phyloP scores from a whole-genome alignment of 2,888 invertebrate genomes.

The Steromphala cineraria region DNA sequence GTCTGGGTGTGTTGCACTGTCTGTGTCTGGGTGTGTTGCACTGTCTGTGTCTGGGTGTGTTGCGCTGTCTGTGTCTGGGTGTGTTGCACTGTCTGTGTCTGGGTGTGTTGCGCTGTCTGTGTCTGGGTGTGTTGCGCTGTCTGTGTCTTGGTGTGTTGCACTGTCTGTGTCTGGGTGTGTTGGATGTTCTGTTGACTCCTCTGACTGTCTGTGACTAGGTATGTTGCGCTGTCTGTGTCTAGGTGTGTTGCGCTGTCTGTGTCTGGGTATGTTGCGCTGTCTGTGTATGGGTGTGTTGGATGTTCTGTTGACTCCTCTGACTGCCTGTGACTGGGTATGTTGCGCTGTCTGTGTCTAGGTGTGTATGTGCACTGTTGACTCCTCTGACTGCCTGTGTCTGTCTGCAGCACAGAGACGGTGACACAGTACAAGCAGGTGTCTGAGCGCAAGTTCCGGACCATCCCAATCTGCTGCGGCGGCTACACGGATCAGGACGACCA shows the following conservation, averaged over 20 bases:
- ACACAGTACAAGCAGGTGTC: not conserved
- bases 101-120: not conserved
- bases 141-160: not conserved
- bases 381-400: not conserved
- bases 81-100: not conserved
- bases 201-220: too few relatives aligned
- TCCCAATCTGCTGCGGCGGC: conserved; percentile 19
- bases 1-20: too few relatives aligned
- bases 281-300: not conserved
- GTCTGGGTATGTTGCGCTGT: not conserved
- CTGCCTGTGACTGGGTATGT: not conserved
- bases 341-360: too few relatives aligned
- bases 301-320: too few relatives aligned
- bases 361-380: too few relatives aligned
- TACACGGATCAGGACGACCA: not conserved
- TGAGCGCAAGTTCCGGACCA: not conserved
- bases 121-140: not conserved
- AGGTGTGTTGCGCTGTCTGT: not conserved
- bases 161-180: too few relatives aligned
- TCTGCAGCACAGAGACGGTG: conserved; percentile 5
- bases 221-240: too few relatives aligned
- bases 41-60: too few relatives aligned
- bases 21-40: too few relatives aligned
- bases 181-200: too few relatives aligned
- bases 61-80: too few relatives aligned